phyloP scores from a whole-genome alignment of 2,797 vertebrate species.

The Tokudaia muenninki region DNA sequence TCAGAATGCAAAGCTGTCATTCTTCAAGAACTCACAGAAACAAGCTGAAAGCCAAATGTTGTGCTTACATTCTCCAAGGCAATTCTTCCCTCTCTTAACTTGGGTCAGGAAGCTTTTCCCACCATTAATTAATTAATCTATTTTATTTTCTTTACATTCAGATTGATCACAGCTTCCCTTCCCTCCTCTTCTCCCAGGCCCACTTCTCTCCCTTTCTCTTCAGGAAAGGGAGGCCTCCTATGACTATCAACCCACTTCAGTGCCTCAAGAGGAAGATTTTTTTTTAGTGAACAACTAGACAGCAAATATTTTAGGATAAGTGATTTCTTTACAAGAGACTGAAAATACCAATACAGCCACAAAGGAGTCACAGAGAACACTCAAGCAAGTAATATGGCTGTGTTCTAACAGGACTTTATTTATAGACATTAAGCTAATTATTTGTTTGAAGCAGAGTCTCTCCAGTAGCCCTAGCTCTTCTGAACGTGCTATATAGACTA shows the following conservation, averaged over 20 bases:
- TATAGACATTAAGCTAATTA: background rate
- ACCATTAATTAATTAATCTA: background rate
- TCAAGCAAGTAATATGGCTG: background rate
- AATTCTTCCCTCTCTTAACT: conserved; percentile 14
- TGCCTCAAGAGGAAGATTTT: background rate
- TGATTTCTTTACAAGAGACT: conserved; percentile 39
- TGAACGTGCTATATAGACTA: background rate
- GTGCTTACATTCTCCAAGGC: background rate
- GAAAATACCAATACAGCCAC: background rate
- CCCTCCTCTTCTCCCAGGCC: background rate
- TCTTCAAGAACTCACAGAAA: background rate
- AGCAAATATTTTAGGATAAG: background rate
- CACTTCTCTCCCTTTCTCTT: background rate
- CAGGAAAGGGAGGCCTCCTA: background rate
- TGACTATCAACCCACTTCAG: background rate
- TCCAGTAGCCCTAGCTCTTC: background rate
- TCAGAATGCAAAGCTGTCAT: background rate
- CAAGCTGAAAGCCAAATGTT: background rate
- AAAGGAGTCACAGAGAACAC: background rate
- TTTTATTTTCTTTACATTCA: background rate
- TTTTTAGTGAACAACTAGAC: background rate
- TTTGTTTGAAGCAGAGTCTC: background rate
- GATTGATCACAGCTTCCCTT: background rate
- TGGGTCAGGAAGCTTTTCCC: background rate
- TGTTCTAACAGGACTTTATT: conserved; percentile 30